Base-by-base conservation (phyloP, 2,888 invertebrate genomes). In the Omphaloscelis lunosa region DNA sequence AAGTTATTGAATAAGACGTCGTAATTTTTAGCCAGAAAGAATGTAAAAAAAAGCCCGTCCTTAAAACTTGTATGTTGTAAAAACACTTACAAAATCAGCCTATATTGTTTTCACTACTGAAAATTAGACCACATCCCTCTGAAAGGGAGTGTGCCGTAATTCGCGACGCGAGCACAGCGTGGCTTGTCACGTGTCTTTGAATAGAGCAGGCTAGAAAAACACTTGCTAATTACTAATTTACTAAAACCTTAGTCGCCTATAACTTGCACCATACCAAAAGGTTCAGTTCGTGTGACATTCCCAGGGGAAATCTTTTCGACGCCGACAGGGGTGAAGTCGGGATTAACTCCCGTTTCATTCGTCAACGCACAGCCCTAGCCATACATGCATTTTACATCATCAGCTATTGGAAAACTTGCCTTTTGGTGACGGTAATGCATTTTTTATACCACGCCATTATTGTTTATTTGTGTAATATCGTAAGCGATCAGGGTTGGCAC, bases 251-350 rank as follows among this genome's bases (percentile, higher is more conserved):
- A 34, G 6, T 29, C 17, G 1, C 86, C 75, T 59, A 3, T 89
- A 68, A 72, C 89, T 89, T 89, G 77, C 20, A 75, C 88, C 89
- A 78, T 69, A 67, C 66, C 77, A 87, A 86, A 91, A 90, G 91
- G 92, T 92, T 90, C 86, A 86, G 89, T 90, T 91, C 89, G 89
- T 89, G 90, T 89, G 90, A 90, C 88, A 82, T 84, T 84, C 94
- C 91, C 95, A 23, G 73, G 95, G 96, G 95, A 95, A 96, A 96
- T 95, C 95, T 95, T 93, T 94, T 94, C 94, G 93, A 93, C 94
- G 93, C 91, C 90, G 90, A 93, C 93, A 91, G 94, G 95, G 95
- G 94, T 92, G 90, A 89, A 91, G 91, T 92, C 92, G 84, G 93
- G 94, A 95, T 95, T 95, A 95, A 95, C 94, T 94, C 92, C 89